Percentiles rank a stretch among this genome's conserved stretches.
Evolutionary conservation across 2,797 vertebrate genomes (phyloP).

Genomic region (Agapornis canus): DNA sequence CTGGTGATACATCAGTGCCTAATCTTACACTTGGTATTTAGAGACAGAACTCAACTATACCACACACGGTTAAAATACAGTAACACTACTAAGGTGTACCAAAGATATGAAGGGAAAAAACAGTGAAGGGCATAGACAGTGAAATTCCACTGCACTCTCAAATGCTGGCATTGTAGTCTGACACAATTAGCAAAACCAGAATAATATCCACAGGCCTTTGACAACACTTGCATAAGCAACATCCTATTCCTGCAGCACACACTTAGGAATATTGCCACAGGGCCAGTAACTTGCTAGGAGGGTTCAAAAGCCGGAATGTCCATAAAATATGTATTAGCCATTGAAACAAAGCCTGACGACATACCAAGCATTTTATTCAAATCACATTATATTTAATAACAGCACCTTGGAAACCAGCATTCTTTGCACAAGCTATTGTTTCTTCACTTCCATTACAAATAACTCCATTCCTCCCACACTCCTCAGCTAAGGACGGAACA

Average conservation of each 20-base stretch:
- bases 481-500: not conserved
- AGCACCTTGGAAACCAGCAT: not conserved
- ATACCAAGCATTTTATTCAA: not conserved
- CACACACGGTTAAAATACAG: not conserved
- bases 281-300: slow-evolving; percentile 18
- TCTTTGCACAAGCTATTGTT: not conserved
- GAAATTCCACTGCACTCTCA: not conserved
- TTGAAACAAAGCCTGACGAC: not conserved
- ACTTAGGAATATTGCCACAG: not conserved
- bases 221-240: not conserved
- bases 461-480: not conserved
- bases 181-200: not conserved
- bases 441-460: not conserved
- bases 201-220: not conserved
- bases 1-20: not conserved
- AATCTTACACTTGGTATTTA: not conserved
- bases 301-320: slow-evolving; percentile 56
- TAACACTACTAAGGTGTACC: not conserved
- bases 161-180: not conserved
- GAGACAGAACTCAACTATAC: not conserved
- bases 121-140: not conserved
- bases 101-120: not conserved
- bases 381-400: not conserved
- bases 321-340: slow-evolving; percentile 47
- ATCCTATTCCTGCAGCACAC: not conserved